Percentiles rank a stretch among this genome's conserved stretches.
Conservation (phyloP, 1,140 invertebrate genomes). For the Panagrolaimus sp. region DNA sequence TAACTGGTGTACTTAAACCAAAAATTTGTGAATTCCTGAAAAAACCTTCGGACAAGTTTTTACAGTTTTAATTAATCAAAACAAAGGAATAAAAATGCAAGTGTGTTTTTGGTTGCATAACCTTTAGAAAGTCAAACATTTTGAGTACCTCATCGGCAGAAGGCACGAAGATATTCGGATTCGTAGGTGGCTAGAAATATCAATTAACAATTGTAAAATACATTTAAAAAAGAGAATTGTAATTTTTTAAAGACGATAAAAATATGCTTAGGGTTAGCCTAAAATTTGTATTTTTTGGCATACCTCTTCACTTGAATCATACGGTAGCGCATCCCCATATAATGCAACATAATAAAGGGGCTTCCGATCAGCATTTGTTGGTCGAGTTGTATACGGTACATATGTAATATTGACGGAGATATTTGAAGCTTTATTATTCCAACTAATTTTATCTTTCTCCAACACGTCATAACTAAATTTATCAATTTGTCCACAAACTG, state of each 20-base stretch:
- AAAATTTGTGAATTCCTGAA: too few relatives aligned
- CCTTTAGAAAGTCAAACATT: too few relatives aligned
- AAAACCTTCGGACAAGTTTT: too few relatives aligned
- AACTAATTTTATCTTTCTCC: constrained; percentile 25
- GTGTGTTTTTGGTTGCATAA: neutral
- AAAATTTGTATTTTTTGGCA: constrained; percentile 17
- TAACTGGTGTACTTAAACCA: too few relatives aligned
- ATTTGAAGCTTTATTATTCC: constrained; percentile 28
- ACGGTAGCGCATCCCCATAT: constrained; percentile 48
- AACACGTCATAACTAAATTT: constrained; percentile 34
- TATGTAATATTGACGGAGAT: constrained; percentile 52
- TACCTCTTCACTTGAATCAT: constrained; percentile 35
- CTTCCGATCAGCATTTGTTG: constrained; percentile 21
- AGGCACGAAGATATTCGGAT: neutral
- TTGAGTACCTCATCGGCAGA: too few relatives aligned
- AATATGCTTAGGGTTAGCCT: constrained; percentile 8
- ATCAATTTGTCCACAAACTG: constrained; percentile 45
- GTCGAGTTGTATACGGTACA: constrained; percentile 27
- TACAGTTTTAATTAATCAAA: too few relatives aligned
- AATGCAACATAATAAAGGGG: constrained; percentile 53
- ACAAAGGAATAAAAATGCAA: neutral
- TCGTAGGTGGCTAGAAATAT: neutral
- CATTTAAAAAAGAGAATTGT: neutral
- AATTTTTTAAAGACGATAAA: constrained; percentile 21
- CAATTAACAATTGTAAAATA: neutral